phyloP scores from a whole-genome alignment of 2,113 vertebrate genomes.

The Corapipo altera region DNA sequence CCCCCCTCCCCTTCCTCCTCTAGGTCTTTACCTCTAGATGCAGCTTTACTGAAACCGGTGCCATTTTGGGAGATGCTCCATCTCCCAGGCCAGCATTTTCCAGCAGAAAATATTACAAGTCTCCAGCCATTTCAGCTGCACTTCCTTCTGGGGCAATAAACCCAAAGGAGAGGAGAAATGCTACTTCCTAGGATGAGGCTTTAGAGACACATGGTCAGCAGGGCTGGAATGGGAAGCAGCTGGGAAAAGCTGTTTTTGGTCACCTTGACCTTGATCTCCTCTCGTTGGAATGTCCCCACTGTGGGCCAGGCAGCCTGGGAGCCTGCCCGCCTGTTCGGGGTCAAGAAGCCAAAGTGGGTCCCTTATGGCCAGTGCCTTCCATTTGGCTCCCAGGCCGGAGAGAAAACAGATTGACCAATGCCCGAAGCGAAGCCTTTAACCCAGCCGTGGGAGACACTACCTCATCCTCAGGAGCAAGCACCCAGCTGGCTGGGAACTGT shows the following conservation, averaged over 20 bases:
- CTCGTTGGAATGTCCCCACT: fast-evolving
- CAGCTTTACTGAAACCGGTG: not conserved
- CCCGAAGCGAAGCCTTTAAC: not conserved
- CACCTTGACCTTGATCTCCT: not conserved
- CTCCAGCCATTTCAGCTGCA: not conserved
- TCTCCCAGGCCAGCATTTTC: not conserved
- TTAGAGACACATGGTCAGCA: fast-evolving
- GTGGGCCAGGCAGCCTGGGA: not conserved
- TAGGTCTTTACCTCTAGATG: not conserved
- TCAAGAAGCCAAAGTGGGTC: not conserved
- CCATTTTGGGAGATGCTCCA: not conserved
- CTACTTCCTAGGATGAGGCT: not conserved
- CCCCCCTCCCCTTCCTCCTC: not conserved
- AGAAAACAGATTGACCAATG: constrained; percentile 51
- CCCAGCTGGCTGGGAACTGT: not conserved
- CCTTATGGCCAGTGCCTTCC: not conserved
- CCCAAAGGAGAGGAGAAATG: not conserved
- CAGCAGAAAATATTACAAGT: not conserved
- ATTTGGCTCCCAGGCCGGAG: not conserved
- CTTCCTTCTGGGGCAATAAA: not conserved
- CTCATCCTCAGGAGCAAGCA: constrained; percentile 8
- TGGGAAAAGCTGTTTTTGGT: not conserved
- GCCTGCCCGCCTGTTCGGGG: not conserved
- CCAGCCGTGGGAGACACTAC: constrained; percentile 34
- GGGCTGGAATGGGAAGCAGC: not conserved